These are phyloP conservation scores for Tachuris rubrigastra DNA, from an alignment of 2,113 vertebrate genomes.

Conservation along the genomic window DNA sequence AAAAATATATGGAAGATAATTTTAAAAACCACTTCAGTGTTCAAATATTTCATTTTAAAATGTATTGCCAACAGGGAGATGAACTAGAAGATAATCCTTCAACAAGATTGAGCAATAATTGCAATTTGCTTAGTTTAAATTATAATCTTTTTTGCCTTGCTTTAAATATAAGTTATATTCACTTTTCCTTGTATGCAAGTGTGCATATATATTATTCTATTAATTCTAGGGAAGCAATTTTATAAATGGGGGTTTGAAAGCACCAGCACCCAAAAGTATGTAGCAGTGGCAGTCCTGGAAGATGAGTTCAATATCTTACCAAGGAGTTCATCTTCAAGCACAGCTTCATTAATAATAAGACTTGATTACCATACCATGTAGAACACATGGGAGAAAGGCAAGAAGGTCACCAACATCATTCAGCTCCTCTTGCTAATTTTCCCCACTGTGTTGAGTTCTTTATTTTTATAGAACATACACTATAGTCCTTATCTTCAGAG, in stretches of 20 bases:
- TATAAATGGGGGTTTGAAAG: conserved; percentile 7
- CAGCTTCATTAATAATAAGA: background rate
- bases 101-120: conserved; percentile 62
- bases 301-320: background rate
- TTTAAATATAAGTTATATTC: conserved; percentile 49
- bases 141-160: conserved; percentile 56
- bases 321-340: background rate
- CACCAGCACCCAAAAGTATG: background rate
- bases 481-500: background rate
- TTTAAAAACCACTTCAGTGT: conserved; percentile 50
- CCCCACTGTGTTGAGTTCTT: background rate
- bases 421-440: background rate
- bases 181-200: conserved; percentile 22
- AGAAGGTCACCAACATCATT: background rate
- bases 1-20: conserved; percentile 54
- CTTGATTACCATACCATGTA: background rate
- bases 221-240: conserved; percentile 41
- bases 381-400: background rate
- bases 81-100: conserved; percentile 64
- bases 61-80: conserved; percentile 61
- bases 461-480: background rate
- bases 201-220: conserved; percentile 40
- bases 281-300: background rate
- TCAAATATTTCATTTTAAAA: conserved; percentile 70
- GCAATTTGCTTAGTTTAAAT: conserved; percentile 62